phyloP scores from a whole-genome alignment of 2,113 vertebrate species.

The Hirundichthys speculiger region DNA sequence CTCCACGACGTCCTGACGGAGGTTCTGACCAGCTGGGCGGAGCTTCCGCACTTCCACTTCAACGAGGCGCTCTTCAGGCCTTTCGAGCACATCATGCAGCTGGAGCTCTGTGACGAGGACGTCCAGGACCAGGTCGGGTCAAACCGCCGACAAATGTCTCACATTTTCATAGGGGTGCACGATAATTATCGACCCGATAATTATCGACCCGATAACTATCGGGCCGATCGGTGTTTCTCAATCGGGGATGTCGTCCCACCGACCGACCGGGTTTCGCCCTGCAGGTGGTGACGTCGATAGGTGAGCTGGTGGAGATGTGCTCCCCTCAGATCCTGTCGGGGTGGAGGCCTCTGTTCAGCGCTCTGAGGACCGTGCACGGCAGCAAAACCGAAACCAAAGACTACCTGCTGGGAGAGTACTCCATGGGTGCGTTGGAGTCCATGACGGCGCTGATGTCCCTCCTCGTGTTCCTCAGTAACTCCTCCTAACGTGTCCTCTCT shows the following conservation, averaged over 20 bases:
- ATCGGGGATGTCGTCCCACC: background rate
- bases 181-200: no score
- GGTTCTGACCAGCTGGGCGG: constrained; percentile 91
- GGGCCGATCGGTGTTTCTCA: no score
- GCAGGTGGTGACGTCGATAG: constrained; percentile 95
- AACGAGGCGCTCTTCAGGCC: constrained; percentile 96
- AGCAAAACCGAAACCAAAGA: constrained; percentile 92
- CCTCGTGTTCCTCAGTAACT: no score
- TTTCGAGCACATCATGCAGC: constrained; percentile 97
- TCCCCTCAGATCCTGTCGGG: constrained; percentile 95
- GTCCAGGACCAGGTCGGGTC: constrained; percentile 93
- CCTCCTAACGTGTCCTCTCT: no score
- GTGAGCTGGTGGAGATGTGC: constrained; percentile 96
- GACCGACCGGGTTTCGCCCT: background rate
- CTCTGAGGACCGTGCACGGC: constrained; percentile 91
- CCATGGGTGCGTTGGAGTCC: constrained; percentile 85
- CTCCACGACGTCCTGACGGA: constrained; percentile 96
- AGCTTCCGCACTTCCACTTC: constrained; percentile 94
- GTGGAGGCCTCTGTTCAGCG: constrained; percentile 96
- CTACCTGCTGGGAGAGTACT: constrained; percentile 93
- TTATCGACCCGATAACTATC: no score
- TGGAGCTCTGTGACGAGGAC: constrained; percentile 96
- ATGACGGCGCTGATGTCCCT: no score
- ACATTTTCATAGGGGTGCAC: no score
- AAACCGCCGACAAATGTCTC: background rate